These are phyloP conservation scores for Columba livia DNA, from an alignment of 2,113 vertebrate genomes.

Conservation along the genomic window DNA sequence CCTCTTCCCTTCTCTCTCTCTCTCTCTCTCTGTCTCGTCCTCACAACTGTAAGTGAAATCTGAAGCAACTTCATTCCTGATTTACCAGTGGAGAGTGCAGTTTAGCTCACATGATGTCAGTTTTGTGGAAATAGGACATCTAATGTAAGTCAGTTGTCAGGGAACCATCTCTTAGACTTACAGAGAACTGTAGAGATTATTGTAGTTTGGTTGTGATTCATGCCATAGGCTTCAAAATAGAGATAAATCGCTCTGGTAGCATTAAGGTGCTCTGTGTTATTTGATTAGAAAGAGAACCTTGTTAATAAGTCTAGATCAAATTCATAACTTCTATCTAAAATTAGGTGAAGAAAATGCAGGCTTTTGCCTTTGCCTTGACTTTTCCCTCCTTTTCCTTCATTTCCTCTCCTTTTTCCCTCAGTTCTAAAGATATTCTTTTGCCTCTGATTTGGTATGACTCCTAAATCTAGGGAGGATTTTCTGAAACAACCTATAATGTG, in stretches of 20 bases:
- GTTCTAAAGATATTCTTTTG: neutral
- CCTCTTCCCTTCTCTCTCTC: neutral
- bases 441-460: neutral
- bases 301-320: neutral
- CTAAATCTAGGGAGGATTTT: neutral
- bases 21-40: too few species aligned
- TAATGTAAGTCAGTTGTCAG: neutral
- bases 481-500: neutral
- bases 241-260: neutral
- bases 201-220: neutral
- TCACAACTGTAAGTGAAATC: neutral
- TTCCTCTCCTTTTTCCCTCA: neutral
- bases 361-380: neutral
- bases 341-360: neutral
- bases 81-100: accelerated
- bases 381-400: neutral
- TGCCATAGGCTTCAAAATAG: neutral
- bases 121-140: neutral
- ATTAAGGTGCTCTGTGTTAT: neutral
- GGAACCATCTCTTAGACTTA: neutral
- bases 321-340: neutral
- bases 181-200: neutral
- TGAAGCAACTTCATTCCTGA: neutral
- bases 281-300: neutral
- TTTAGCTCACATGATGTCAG: neutral